Evolutionary conservation across 2,888 invertebrate genomes (phyloP).

Genomic region (Stratiomys singularior): DNA sequence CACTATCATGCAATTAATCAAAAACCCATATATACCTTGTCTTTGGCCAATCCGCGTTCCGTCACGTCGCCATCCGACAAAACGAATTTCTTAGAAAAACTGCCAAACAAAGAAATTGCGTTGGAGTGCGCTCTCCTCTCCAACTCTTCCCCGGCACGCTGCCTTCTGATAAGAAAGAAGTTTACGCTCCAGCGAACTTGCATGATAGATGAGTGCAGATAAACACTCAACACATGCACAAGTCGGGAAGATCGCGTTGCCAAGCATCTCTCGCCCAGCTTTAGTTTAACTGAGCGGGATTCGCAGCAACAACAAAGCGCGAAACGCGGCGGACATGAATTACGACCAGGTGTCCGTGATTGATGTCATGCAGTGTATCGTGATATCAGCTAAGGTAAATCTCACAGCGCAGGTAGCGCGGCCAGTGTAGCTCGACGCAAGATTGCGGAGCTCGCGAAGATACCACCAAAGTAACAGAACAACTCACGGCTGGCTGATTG

Average conservation of each 20-base stretch:
- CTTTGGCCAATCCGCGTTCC: not conserved
- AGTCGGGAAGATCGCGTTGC: not conserved
- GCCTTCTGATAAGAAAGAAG: constrained; percentile 22
- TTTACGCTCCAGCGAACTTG: constrained; percentile 19
- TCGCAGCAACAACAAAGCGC: not conserved
- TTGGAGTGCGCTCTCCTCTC: constrained; percentile 12
- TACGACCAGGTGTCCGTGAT: constrained; percentile 49
- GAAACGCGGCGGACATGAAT: not conserved
- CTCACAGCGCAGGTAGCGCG: constrained; percentile 10
- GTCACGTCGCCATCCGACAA: not conserved
- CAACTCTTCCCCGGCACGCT: constrained; percentile 1
- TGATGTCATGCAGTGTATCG: constrained; percentile 29
- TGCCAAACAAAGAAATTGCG: constrained; percentile 35
- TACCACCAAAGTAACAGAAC: no score
- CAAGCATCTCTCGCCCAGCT: no score
- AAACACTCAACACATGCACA: not conserved
- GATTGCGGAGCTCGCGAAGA: no score
- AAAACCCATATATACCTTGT: constrained; percentile 23
- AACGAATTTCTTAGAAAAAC: constrained; percentile 20
- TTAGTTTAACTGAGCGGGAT: not conserved
- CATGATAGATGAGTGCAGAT: not conserved
- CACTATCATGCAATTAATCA: constrained; percentile 13
- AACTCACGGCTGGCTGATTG: no score
- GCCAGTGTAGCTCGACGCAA: not conserved
- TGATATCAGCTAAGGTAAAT: constrained; percentile 34